These are phyloP conservation scores for Nomada hirtipes DNA, from an alignment of 2,888 invertebrate genomes.

Conservation along the genomic window DNA sequence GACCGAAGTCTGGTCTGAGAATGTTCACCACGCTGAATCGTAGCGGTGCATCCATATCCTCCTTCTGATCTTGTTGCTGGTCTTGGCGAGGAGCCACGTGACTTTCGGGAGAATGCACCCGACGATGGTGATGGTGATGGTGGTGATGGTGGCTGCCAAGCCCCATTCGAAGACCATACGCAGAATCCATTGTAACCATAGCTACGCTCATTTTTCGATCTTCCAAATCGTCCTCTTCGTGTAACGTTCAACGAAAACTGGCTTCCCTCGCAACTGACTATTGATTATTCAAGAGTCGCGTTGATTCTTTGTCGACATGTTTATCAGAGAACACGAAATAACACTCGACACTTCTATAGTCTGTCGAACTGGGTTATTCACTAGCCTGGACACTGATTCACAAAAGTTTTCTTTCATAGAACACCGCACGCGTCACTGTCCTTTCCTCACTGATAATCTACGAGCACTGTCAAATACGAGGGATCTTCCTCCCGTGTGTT, in stretches of 20 bases:
- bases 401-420: neutral
- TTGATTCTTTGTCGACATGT: conserved; percentile 38
- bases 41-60: conserved; percentile 80
- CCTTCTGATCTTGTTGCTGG: conserved; percentile 59
- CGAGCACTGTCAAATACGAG: conserved; percentile 3
- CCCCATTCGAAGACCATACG: conserved; percentile 77
- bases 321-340: conserved; percentile 25
- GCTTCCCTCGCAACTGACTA: neutral
- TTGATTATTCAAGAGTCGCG: neutral
- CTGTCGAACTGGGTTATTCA: conserved; percentile 14
- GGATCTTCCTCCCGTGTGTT: neutral
- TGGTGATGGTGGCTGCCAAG: conserved; percentile 70
- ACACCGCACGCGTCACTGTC: conserved; percentile 47
- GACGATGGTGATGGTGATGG: conserved; percentile 67
- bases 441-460: conserved; percentile 20
- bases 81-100: conserved; percentile 63
- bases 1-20: conserved; percentile 93
- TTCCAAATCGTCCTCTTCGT: neutral
- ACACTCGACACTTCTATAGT: conserved; percentile 46
- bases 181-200: conserved; percentile 78
- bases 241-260: neutral
- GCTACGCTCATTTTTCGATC: conserved; percentile 79
- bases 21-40: conserved; percentile 96
- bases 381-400: conserved; percentile 26
- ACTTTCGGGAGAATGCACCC: conserved; percentile 59